Percentiles rank a stretch among this genome's conserved stretches.
Evolutionary conservation across 2,888 invertebrate genomes (phyloP).

Genomic region (Rugalucina vietnamica): DNA sequence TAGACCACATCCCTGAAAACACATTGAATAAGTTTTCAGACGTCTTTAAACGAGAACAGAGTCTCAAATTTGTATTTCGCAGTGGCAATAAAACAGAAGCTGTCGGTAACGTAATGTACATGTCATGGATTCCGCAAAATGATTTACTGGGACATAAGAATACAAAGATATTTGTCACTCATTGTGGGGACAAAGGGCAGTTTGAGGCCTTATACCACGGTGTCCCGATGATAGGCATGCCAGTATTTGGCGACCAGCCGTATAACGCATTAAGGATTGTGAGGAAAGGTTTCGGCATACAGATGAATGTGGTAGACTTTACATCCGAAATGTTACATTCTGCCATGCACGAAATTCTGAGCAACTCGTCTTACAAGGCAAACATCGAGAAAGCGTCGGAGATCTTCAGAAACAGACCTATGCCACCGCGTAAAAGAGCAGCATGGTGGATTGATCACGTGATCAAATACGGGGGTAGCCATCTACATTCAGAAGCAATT

Average conservation of each 20-base stretch:
- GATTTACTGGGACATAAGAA: slow-evolving; percentile 67
- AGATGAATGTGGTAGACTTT: slow-evolving; percentile 47
- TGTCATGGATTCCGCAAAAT: slow-evolving; percentile 70
- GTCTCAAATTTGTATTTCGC: slow-evolving; percentile 43
- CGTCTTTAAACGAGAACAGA: slow-evolving; percentile 47
- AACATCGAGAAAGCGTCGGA: background rate
- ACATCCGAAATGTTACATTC: background rate
- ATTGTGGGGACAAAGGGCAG: slow-evolving; percentile 71
- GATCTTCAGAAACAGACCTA: background rate
- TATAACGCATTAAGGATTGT: slow-evolving; percentile 62
- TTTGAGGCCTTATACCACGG: slow-evolving; percentile 34
- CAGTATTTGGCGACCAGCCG: slow-evolving; percentile 64
- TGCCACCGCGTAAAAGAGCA: background rate
- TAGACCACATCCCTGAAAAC: slow-evolving; percentile 38
- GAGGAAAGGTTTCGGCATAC: slow-evolving; percentile 62
- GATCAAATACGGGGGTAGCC: background rate
- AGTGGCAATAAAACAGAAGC: slow-evolving; percentile 14
- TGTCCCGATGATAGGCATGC: slow-evolving; percentile 70
- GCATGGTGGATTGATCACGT: background rate
- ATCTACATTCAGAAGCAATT: background rate
- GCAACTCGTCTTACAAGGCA: background rate
- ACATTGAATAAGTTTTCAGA: slow-evolving; percentile 39
- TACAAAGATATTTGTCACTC: slow-evolving; percentile 68
- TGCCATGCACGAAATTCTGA: background rate
- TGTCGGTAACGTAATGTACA: slow-evolving; percentile 33